Evolutionary conservation across 2,888 invertebrate genomes (phyloP), one percentile per base, ranked within the genome.

Genomic region (Habrosyne pyritoides): DNA sequence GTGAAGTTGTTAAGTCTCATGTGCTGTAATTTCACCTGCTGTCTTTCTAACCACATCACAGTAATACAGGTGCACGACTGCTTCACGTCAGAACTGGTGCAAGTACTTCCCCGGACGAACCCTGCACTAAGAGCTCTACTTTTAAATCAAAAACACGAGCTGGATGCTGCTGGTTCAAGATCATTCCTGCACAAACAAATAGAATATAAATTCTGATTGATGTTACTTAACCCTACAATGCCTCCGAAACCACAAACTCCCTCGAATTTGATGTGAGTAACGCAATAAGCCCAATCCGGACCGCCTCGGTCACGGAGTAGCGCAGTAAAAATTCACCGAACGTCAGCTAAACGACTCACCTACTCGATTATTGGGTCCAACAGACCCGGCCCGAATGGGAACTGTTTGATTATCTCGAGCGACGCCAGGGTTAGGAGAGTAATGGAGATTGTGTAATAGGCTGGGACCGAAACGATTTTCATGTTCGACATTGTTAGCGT

Each of bases 241-340:
- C 18, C 6, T 36, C 2, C 18, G n/a, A 14, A 14, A 14, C 36
- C 36, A 14, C 42, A 42, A 33, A 5, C 8, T n/a, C 42, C 18
- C 6, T 18, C 42, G 6, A 14, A 18, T 6, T 42, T 8, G n/a
- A n/a, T n/a, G 42, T 42, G 8, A 42, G 14, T 42, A 42, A 42
- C 18, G 42, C 42, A 42, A 42, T 42, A 42, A 42, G n/a, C 42
- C 42, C 42, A 42, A 42, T 42, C 42, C 42, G 8, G n/a, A 33
- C 55, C 61, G 57, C 70, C 64, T 64, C 61, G 74, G 71, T 66
- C 66, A 66, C 58, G 59, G 57, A 60, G 60, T 69, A 60, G 50
- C 53, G 72, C 81, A 73, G 87, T 87, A 86, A 84, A 85, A 84
- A 89, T 89, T 86, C 87, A 76, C 75, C 63, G 64, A 76, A 77